A percentile compares a stretch with the other conserved stretches of the same genome.
Conservation (phyloP, 2,797 vertebrate species). For the Okamejei kenojei region DNA sequence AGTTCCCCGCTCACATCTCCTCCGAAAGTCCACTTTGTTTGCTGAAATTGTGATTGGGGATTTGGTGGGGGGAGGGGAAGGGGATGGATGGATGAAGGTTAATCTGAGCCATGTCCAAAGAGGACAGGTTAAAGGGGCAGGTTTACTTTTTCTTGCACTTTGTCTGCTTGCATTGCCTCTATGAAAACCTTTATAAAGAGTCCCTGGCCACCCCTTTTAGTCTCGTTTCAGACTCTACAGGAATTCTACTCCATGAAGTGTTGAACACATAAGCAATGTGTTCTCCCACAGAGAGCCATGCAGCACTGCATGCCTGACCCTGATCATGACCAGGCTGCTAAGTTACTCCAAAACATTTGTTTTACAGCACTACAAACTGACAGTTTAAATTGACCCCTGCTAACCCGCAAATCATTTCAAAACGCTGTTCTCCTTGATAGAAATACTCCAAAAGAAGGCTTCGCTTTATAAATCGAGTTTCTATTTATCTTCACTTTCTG, state of each 20-base stretch:
- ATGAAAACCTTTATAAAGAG: not conserved
- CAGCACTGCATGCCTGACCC: not conserved
- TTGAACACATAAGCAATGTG: not conserved
- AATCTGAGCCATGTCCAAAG: not conserved
- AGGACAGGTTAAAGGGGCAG: not conserved
- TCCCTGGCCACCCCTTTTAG: not conserved
- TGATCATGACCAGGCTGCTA: not conserved
- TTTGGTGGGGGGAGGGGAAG: not conserved
- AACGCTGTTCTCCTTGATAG: not conserved
- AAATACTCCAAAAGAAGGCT: not conserved
- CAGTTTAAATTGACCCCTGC: not conserved
- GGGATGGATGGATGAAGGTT: not conserved
- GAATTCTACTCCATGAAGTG: not conserved
- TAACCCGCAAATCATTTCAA: not conserved
- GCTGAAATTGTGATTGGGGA: not conserved
- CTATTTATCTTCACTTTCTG: not conserved
- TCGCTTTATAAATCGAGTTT: not conserved
- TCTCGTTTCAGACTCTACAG: not conserved
- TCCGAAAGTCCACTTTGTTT: not conserved
- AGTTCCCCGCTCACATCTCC: too few species aligned
- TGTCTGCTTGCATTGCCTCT: not conserved
- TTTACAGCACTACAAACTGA: not conserved
- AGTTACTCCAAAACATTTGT: not conserved
- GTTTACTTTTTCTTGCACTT: not conserved
- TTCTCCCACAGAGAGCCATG: not conserved